Base-by-base conservation (phyloP, 2,113 vertebrate genomes). In the Irena cyanogastra region DNA sequence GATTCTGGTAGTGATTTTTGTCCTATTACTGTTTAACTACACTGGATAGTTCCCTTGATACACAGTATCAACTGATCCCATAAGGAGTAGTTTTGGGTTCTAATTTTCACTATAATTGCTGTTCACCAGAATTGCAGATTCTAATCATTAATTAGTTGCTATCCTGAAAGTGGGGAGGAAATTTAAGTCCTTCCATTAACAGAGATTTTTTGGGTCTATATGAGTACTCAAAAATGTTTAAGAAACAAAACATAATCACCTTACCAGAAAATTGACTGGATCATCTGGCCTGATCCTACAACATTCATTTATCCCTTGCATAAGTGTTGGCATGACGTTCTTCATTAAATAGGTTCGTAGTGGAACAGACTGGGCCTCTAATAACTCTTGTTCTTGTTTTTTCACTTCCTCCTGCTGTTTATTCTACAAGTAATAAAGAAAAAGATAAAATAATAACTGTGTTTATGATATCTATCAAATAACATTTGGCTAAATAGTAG, bases 251-350 rank as follows among this genome's bases (percentile, higher is more conserved):
- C 4, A 7, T 31, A 28, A 70, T 54, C 56, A 9, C 6, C 94
- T 97, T 98, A 99, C 99, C 99, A 99, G 97, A 96, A 99, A 99
- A 94, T 99, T 98, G 2, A 99, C 95, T 0, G 99, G 99, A 70
- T 99, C 98, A 6, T 98, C 97, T 2, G 99, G 99, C 20, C 97
- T 97, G 52, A 97, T 95, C 56, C 91, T 97, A 81, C 98, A 99
- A 81, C 99, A 99, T 37, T 99, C 98, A 6, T 97, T 98, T 77
- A 99, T 97, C 4, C 99, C 99, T 93, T 97, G 97, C 74, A 98
- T 98, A 61, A 99, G 98, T 0, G 98, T 98, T 63, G 99, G 99
- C 98, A 99, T 99, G 31, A 99, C 98, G 1, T 98, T 97, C 60
- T 97, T 97, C 97, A 98, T 98, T 93, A 99, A 95, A 90, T 99